Conservation (phyloP, 2,888 invertebrate species). For the Maniola hyperantus region DNA sequence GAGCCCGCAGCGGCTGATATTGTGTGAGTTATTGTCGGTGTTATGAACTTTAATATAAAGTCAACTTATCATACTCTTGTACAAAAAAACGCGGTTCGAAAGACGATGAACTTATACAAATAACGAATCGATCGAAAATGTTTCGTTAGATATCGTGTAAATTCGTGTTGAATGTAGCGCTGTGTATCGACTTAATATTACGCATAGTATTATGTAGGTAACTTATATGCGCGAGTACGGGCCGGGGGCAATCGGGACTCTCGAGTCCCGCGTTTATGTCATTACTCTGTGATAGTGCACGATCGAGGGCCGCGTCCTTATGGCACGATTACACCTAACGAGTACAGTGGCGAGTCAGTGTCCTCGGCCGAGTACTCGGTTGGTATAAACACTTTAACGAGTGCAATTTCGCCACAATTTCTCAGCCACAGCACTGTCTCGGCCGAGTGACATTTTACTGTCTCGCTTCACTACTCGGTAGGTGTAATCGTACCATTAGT, state of each 20-base stretch:
- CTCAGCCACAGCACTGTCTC: too few relatives aligned
- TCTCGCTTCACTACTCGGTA: too few relatives aligned
- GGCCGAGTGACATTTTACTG: too few relatives aligned
- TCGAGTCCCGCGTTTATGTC: constrained; percentile 77
- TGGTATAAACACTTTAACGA: too few relatives aligned
- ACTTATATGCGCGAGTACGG: constrained; percentile 78
- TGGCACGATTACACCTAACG: too few relatives aligned
- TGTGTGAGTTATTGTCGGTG: constrained; percentile 34
- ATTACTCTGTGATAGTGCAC: constrained; percentile 82
- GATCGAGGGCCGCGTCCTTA: constrained; percentile 63
- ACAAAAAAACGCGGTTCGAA: constrained; percentile 56
- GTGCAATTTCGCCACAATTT: too few relatives aligned
- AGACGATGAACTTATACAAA: constrained; percentile 37
- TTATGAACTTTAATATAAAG: constrained; percentile 50
- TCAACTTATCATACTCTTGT: constrained; percentile 55
- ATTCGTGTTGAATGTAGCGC: constrained; percentile 68
- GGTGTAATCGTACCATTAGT: too few relatives aligned
- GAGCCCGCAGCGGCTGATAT: constrained; percentile 36
- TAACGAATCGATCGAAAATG: constrained; percentile 51
- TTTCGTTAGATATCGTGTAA: constrained; percentile 53
- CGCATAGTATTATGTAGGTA: constrained; percentile 77
- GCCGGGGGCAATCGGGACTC: constrained; percentile 80
- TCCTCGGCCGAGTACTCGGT: too few relatives aligned
- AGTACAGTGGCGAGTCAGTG: too few relatives aligned
- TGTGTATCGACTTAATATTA: constrained; percentile 69